phyloP scores from a whole-genome alignment of 2,888 invertebrate species.

The Synanthedon andrenaeformis region DNA sequence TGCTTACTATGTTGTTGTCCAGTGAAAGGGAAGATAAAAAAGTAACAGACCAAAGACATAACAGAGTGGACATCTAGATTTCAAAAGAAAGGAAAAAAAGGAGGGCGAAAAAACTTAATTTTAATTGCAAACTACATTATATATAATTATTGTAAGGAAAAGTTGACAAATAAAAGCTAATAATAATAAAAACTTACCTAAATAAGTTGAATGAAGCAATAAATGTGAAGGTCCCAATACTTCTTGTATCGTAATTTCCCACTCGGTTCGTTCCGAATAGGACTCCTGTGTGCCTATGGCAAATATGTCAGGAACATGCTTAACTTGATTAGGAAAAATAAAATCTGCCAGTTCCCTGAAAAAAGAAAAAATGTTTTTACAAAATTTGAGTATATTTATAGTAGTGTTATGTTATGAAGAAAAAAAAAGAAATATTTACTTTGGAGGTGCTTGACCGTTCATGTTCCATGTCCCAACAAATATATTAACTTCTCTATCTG shows the following conservation, averaged over 20 bases:
- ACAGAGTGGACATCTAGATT: too few relatives aligned
- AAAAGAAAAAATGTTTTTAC: conserved; percentile 9
- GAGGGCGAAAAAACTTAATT: too few relatives aligned
- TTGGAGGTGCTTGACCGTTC: conserved; percentile 89
- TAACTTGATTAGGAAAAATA: conserved; percentile 85
- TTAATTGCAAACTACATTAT: too few relatives aligned
- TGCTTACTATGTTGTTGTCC: too few relatives aligned
- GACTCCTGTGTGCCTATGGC: conserved; percentile 96
- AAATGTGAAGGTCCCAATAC: conserved; percentile 94
- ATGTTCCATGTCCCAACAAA: conserved; percentile 98
- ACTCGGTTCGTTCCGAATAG: conserved; percentile 85
- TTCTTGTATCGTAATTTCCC: conserved; percentile 93
- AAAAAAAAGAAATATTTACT: conserved; percentile 58
- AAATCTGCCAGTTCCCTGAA: conserved; percentile 88
- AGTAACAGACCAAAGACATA: too few relatives aligned
- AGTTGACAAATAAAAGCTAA: too few relatives aligned
- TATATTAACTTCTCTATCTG: conserved; percentile 85
- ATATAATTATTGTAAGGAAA: too few relatives aligned
- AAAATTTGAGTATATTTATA: neutral
- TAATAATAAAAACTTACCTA: conserved; percentile 64
- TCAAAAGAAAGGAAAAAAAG: too few relatives aligned
- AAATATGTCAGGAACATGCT: conserved; percentile 90
- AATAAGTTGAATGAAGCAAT: conserved; percentile 84
- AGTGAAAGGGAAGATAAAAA: too few relatives aligned
- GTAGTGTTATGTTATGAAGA: neutral